These are phyloP conservation scores for Drosophila rhopaloa DNA, from an alignment of 1,140 invertebrate genomes.

Conservation along the genomic window DNA sequence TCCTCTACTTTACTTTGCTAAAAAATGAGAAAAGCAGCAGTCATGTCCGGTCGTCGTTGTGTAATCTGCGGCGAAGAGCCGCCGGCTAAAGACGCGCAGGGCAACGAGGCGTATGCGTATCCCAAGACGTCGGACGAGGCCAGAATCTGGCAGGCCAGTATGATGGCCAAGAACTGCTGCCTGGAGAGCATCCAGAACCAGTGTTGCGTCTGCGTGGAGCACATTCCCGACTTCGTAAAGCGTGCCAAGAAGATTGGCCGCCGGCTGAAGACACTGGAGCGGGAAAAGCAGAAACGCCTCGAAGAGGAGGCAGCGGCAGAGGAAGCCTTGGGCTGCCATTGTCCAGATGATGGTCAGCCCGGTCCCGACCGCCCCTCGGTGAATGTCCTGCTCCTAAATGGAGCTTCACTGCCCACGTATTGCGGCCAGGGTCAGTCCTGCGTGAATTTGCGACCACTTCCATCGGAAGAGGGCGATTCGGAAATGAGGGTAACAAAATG, in stretches of 20 bases:
- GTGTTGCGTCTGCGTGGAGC: conserved; percentile 67
- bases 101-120: conserved; percentile 45
- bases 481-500: conserved; percentile 3
- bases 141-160: conserved; percentile 60
- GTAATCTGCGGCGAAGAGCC: conserved; percentile 59
- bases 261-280: background rate
- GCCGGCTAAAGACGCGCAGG: conserved; percentile 1
- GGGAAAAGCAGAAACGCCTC: background rate
- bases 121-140: conserved; percentile 59
- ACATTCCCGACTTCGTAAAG: conserved; percentile 66
- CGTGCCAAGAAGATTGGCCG: conserved; percentile 39
- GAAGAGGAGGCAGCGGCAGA: background rate
- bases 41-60: conserved; percentile 37
- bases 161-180: conserved; percentile 37
- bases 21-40: background rate
- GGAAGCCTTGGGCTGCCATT: conserved; percentile 1
- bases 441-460: background rate
- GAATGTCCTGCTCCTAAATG: conserved; percentile 56
- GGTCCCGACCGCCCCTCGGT: conserved; percentile 21
- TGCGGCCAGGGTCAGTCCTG: conserved; percentile 21
- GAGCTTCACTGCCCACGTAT: conserved; percentile 36
- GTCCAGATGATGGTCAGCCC: conserved; percentile 3
- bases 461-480: background rate
- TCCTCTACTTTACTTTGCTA: background rate
- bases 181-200: conserved; percentile 37